Percentiles rank a stretch among this genome's conserved stretches.
Evolutionary conservation across 1,140 invertebrate genomes (phyloP).

Genomic region (Caenorhabditis brenneri): DNA sequence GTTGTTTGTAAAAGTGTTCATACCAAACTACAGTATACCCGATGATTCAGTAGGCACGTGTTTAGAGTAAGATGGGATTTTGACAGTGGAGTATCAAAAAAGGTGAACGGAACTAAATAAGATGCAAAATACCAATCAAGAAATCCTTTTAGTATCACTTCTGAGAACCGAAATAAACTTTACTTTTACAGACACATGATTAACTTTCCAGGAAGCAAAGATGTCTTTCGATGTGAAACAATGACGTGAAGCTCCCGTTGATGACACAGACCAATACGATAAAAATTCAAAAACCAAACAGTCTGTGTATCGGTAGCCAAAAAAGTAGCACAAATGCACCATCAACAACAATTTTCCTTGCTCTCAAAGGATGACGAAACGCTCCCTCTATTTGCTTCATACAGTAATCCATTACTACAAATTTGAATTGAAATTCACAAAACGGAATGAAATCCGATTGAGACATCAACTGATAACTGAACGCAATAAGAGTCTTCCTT

Average conservation of each 20-base stretch:
- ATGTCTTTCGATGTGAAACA: background rate
- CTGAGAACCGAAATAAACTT: too few species aligned
- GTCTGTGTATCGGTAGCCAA: background rate
- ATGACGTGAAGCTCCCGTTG: background rate
- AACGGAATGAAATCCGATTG: background rate
- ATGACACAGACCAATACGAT: background rate
- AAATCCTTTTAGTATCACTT: too few species aligned
- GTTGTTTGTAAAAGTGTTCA: background rate
- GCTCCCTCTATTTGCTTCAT: background rate
- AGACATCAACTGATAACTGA: background rate
- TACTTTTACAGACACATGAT: too few species aligned
- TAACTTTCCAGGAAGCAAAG: background rate
- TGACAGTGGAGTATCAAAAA: too few species aligned
- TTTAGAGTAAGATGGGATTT: background rate
- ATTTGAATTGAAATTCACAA: background rate
- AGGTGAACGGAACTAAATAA: too few species aligned
- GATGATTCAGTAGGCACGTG: background rate
- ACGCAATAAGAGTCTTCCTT: background rate
- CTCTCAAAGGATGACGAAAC: background rate
- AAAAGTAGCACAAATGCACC: constrained; percentile 2
- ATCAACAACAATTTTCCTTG: background rate
- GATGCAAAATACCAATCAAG: too few species aligned
- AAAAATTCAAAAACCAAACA: background rate
- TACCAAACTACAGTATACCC: background rate
- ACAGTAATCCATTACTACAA: background rate